Evolutionary conservation across 2,113 vertebrate genomes (phyloP), one percentile per base, ranked within the genome.

Genomic region (Crocuta crocuta): DNA sequence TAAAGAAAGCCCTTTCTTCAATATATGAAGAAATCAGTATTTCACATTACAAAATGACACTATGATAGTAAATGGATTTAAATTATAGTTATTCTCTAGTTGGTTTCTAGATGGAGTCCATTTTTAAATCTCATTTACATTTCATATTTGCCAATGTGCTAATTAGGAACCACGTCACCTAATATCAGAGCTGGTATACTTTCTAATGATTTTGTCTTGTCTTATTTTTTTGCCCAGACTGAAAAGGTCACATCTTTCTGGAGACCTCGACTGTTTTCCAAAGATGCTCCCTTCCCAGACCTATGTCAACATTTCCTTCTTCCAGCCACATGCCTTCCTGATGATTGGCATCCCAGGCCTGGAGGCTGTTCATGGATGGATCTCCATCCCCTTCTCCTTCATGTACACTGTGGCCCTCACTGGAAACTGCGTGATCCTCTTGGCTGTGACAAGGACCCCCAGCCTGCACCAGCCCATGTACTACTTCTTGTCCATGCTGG

Each of bases 401-500:
- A 89, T 99, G 5, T 98, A 99, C 93, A 80, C 98, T 0, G 33
- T 12, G 0, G 98, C 98, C 16, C 93, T 99, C 91, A 5, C 88
- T 21, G 99, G 99, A 31, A 99, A 99, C 94, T 94, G 93, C 45
- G 23, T 96, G 88, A 98, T 99, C 71, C 78, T 99, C 2, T 82
- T 98, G 95, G 83, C 98, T 96, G 73, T 99, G 48, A 89, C 61
- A 81, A 98, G 4, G 55, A 98, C 98, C 12, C 97, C 94, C 0
- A 98, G 95, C 3, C 98, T 99, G 0, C 98, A 98, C 0, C 97
- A 98, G 50, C 98, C 99, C 10, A 98, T 98, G 98, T 98, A 98
- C 76, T 98, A 96, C 26, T 98, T 99, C 97, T 98, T 99, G 50
- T 98, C 96, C 95, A 98, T 98, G 98, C 76, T 99, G 97, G 98